phyloP scores from a whole-genome alignment of 2,113 vertebrate genomes.

The Pelecanus crispus region DNA sequence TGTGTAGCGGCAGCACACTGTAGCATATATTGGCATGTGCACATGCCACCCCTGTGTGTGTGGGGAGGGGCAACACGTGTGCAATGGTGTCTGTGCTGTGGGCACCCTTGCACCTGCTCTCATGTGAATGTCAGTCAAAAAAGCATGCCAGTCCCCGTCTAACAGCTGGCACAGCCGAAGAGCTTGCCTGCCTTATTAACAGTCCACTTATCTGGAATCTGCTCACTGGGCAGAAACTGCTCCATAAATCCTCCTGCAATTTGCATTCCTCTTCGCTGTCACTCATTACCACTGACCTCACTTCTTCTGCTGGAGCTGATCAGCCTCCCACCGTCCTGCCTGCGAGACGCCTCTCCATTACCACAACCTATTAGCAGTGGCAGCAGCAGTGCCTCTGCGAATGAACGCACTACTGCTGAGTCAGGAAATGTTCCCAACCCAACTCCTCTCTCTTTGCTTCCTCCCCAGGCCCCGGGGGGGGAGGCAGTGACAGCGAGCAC shows the following conservation, averaged over 20 bases:
- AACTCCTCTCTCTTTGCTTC: not conserved
- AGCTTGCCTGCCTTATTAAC: constrained; percentile 74
- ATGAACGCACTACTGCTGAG: not conserved
- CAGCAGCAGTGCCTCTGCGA: not conserved
- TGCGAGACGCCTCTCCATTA: constrained; percentile 14
- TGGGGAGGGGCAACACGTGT: not conserved
- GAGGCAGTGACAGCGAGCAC: not conserved
- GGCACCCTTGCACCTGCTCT: constrained; percentile 19
- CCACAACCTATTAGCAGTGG: constrained; percentile 40
- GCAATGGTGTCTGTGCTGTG: not conserved
- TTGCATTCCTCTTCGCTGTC: constrained; percentile 65
- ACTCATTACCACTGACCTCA: constrained; percentile 70
- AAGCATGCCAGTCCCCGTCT: constrained; percentile 7
- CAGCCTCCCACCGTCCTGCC: constrained; percentile 31
- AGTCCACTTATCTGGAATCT: constrained; percentile 73
- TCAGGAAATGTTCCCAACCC: constrained; percentile 4
- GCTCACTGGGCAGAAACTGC: constrained; percentile 74
- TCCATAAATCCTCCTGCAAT: constrained; percentile 73
- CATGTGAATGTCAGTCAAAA: constrained; percentile 12
- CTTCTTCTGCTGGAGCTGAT: constrained; percentile 36
- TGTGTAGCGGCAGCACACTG: not conserved
- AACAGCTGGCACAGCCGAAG: constrained; percentile 70
- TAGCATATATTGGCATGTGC: not conserved
- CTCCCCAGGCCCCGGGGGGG: not conserved
- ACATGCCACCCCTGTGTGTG: not conserved